Conservation (phyloP, 2,888 invertebrate species). For the Norana najaformis region DNA sequence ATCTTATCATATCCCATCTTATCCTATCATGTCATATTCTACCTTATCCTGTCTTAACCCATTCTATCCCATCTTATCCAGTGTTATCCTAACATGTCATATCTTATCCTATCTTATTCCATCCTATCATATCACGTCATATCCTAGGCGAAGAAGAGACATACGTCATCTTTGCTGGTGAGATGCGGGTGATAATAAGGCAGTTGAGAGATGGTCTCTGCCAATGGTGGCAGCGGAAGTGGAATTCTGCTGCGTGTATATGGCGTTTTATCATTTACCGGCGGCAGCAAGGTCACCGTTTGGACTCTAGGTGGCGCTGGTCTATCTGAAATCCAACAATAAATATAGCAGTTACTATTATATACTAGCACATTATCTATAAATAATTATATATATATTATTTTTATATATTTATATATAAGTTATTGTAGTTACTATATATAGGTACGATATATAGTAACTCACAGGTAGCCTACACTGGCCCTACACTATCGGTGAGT, state of each 20-base stretch:
- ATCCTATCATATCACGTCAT: neutral
- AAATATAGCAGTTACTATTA: neutral
- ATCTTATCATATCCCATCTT: too few species aligned
- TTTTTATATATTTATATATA: too few species aligned
- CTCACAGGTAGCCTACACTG: too few species aligned
- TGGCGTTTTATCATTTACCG: neutral
- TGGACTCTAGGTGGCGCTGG: neutral
- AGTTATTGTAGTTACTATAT: too few species aligned
- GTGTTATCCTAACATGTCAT: neutral
- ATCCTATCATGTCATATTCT: too few species aligned
- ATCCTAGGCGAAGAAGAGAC: neutral
- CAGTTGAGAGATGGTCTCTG: neutral
- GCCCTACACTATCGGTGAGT: too few species aligned
- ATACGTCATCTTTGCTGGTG: neutral
- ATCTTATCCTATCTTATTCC: neutral
- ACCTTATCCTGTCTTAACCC: neutral
- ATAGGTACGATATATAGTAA: too few species aligned
- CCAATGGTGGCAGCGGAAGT: neutral
- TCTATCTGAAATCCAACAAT: neutral
- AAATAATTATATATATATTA: too few species aligned
- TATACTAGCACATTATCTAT: too few species aligned
- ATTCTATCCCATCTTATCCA: neutral
- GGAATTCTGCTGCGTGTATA: neutral
- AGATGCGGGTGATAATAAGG: neutral
- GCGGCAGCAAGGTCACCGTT: neutral